A percentile compares a stretch with the other conserved stretches of the same genome.
Evolutionary conservation across 2,888 invertebrate genomes (phyloP).

Genomic region (Melanargia galathea): DNA sequence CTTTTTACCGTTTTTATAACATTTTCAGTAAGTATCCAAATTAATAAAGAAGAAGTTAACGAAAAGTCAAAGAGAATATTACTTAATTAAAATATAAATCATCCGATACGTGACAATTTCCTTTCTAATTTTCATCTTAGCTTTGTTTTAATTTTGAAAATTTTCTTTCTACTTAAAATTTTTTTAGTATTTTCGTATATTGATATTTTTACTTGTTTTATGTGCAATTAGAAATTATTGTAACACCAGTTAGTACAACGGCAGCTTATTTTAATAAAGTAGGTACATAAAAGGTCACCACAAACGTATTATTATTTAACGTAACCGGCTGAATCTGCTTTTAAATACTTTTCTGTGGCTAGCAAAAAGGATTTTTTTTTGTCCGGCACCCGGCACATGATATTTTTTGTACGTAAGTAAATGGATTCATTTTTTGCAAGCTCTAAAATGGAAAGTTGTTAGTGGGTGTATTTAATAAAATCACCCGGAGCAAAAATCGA

Average conservation of each 20-base stretch:
- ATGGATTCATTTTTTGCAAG: neutral
- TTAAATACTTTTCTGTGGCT: too few species aligned
- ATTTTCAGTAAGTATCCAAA: neutral
- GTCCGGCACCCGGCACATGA: too few species aligned
- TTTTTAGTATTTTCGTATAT: neutral
- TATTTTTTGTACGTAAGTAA: too few species aligned
- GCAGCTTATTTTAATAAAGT: too few species aligned
- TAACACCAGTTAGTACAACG: too few species aligned
- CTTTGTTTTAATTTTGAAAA: neutral
- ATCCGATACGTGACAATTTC: conserved; percentile 3
- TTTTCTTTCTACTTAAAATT: neutral
- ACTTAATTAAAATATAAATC: conserved; percentile 3
- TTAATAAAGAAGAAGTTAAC: neutral
- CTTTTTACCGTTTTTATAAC: too few species aligned
- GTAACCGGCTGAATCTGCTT: too few species aligned
- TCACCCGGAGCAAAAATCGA: conserved; percentile 18
- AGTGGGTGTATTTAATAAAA: conserved; percentile 11
- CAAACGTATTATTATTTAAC: too few species aligned
- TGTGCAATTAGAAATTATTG: too few species aligned
- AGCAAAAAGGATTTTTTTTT: too few species aligned
- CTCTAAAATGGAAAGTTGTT: conserved; percentile 9
- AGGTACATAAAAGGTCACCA: too few species aligned
- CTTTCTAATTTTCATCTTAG: neutral
- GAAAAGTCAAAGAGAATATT: neutral
- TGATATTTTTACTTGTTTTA: too few species aligned